phyloP scores from a whole-genome alignment of 2,888 invertebrate species.

The Meteorus cinctellus region DNA sequence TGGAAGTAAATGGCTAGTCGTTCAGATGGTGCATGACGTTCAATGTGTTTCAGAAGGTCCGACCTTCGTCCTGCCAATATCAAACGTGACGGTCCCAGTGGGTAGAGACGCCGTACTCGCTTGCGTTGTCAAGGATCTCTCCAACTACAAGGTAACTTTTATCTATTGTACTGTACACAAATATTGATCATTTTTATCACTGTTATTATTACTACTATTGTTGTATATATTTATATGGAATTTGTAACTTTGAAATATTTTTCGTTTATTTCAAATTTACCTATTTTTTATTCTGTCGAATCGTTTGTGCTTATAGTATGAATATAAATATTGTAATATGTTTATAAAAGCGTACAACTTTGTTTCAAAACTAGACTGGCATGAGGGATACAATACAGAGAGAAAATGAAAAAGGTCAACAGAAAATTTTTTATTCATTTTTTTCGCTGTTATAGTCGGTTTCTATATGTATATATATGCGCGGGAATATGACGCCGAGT shows the following conservation, averaged over 20 bases:
- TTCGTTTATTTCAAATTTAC: too few relatives aligned
- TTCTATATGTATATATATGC: background rate
- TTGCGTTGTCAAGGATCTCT: conserved; percentile 89
- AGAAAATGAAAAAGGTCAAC: background rate
- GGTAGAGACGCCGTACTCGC: conserved; percentile 88
- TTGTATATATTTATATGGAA: background rate
- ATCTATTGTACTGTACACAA: conserved; percentile 4
- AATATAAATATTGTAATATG: conserved; percentile 26
- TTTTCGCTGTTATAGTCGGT: background rate
- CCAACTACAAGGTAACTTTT: conserved; percentile 84
- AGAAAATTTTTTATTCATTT: background rate
- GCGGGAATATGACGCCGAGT: background rate
- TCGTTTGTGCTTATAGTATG: background rate
- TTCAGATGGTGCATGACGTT: conserved; percentile 25
- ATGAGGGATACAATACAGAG: background rate
- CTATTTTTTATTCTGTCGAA: background rate
- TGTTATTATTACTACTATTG: background rate
- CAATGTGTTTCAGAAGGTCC: conserved; percentile 81
- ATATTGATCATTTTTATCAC: background rate
- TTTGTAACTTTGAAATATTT: background rate
- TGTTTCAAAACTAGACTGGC: background rate
- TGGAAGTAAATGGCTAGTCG: conserved; percentile 9
- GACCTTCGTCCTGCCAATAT: conserved; percentile 86
- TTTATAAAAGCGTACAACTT: conserved; percentile 14
- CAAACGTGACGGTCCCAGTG: conserved; percentile 88